Evolutionary conservation across 2,888 invertebrate genomes (phyloP).

Genomic region (Phasia obesa): DNA sequence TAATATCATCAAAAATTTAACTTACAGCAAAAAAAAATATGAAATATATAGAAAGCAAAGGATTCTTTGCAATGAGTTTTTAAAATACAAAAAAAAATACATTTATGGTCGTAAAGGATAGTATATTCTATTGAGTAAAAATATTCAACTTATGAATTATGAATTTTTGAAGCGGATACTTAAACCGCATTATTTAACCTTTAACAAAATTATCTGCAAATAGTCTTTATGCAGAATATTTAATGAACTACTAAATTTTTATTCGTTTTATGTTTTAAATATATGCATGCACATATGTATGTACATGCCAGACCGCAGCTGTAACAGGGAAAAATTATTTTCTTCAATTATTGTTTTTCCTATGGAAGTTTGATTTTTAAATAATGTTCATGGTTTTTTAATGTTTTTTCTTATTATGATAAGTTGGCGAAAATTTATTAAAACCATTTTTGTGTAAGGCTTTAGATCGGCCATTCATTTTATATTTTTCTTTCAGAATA

Average conservation of each 20-base stretch:
- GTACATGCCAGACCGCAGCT: neutral
- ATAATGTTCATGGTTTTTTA: slow-evolving; percentile 30
- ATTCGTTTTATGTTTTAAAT: slow-evolving; percentile 16
- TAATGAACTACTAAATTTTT: slow-evolving; percentile 30
- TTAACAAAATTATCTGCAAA: slow-evolving; percentile 32
- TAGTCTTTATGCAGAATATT: slow-evolving; percentile 39
- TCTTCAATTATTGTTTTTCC: slow-evolving; percentile 10
- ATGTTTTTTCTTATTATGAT: slow-evolving; percentile 13
- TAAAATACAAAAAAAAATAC: neutral
- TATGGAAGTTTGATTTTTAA: slow-evolving; percentile 4
- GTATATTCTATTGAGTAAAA: too few species aligned
- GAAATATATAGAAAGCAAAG: neutral
- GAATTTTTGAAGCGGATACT: slow-evolving; percentile 62
- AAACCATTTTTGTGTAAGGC: too few species aligned
- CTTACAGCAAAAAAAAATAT: neutral
- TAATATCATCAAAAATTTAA: slow-evolving; percentile 4
- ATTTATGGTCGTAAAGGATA: slow-evolving; percentile 26
- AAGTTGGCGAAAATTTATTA: neutral
- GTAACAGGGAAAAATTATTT: slow-evolving; percentile 9
- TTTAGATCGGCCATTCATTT: too few species aligned
- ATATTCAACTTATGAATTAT: slow-evolving; percentile 56
- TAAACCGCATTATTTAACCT: slow-evolving; percentile 60
- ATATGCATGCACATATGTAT: neutral
- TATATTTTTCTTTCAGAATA: too few species aligned
- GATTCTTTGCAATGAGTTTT: neutral